Conservation (phyloP, 2,797 vertebrate species). For the Pipistrellus nathusii region DNA sequence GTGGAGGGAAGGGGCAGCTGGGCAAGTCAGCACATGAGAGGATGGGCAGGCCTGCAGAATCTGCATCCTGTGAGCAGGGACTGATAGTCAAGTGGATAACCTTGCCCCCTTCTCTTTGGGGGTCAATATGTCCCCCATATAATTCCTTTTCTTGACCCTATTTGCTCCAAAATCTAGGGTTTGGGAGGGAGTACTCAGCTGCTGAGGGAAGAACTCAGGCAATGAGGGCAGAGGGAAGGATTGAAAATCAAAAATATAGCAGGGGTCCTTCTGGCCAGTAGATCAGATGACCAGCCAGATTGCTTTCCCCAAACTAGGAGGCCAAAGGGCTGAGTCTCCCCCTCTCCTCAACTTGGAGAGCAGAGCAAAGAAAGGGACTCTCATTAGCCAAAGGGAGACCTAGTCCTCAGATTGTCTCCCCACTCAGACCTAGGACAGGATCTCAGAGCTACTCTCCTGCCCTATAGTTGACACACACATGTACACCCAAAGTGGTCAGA, state of each 20-base stretch:
- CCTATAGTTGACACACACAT: not conserved
- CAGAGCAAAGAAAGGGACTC: not conserved
- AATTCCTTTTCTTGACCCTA: not conserved
- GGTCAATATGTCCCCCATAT: not conserved
- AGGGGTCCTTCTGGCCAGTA: not conserved
- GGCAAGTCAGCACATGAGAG: not conserved
- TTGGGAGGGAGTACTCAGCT: not conserved
- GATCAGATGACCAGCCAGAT: not conserved
- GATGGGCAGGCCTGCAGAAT: not conserved
- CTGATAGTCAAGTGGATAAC: not conserved
- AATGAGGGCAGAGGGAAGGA: not conserved
- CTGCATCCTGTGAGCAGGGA: not conserved
- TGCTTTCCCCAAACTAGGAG: not conserved
- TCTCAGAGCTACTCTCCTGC: not conserved
- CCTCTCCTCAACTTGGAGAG: not conserved
- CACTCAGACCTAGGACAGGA: not conserved
- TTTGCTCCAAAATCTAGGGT: not conserved
- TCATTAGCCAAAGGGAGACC: not conserved
- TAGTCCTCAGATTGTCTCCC: not conserved
- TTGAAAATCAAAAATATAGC: not conserved
- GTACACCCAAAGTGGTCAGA: not conserved
- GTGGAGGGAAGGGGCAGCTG: not conserved
- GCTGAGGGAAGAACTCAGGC: not conserved
- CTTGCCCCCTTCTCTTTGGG: not conserved
- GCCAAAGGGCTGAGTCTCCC: not conserved